Percentiles rank a stretch among this genome's conserved stretches.
These are phyloP conservation scores for Plusia festucae DNA, from an alignment of 2,888 invertebrate genomes.

Conservation along the genomic window DNA sequence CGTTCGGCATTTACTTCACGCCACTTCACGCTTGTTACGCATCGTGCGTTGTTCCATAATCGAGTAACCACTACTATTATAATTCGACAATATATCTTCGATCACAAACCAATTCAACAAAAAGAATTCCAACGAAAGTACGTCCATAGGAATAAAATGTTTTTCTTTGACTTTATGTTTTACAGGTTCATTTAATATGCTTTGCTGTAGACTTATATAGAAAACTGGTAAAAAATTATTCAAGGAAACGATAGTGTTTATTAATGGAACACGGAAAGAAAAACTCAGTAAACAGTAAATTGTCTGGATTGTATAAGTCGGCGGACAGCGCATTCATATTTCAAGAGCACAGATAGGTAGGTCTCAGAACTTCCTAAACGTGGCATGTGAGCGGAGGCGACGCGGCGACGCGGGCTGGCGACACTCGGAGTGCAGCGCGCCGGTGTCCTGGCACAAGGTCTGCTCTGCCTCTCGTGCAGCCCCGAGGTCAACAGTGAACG, in stretches of 20 bases:
- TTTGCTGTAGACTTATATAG: background rate
- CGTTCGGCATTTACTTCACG: conserved; percentile 50
- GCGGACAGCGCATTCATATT: conserved; percentile 42
- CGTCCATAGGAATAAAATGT: background rate
- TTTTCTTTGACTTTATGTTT: background rate
- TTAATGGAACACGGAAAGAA: conserved; percentile 40
- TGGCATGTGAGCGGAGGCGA: conserved; percentile 55
- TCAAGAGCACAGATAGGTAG: conserved; percentile 57
- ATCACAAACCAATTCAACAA: too few relatives aligned
- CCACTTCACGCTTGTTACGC: conserved; percentile 55
- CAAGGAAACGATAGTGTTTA: conserved; percentile 22
- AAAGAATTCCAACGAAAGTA: background rate
- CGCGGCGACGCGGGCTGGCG: conserved; percentile 44
- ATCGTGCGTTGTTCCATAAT: conserved; percentile 58
- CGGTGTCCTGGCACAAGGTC: conserved; percentile 81
- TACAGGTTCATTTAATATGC: background rate
- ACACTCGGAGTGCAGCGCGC: conserved; percentile 62
- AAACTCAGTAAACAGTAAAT: conserved; percentile 16
- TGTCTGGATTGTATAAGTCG: conserved; percentile 21
- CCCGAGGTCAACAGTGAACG: conserved; percentile 85
- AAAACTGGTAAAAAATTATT: background rate
- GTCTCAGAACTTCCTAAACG: conserved; percentile 58
- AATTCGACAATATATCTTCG: conserved; percentile 8
- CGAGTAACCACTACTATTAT: conserved; percentile 33
- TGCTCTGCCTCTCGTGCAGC: conserved; percentile 67